Evolutionary conservation across 2,888 invertebrate genomes (phyloP), one percentile per base, ranked within the genome.

Genomic region (Orthosia gracilis): DNA sequence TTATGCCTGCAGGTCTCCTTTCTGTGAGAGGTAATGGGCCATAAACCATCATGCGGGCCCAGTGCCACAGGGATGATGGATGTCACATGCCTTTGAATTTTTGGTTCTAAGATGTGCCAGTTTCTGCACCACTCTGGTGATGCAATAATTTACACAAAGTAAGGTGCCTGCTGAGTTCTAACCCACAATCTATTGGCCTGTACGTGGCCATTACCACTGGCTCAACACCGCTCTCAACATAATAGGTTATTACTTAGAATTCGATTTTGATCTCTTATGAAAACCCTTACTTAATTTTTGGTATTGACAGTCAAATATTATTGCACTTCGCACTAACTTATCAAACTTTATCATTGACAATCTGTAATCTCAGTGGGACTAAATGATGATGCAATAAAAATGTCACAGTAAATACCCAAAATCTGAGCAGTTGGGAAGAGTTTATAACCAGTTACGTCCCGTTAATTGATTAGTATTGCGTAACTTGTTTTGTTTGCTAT

Each of bases 321-420:
- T 66, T 58, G 59, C 73, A 83, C 76, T 67, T 61, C 12, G 62
- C 57, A 76, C 50, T 40, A 66, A 58, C 1, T 40, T 40, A 40
- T 40, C 31, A 12, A n/a, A 69, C 17, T 70, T 78, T 78, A 72
- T 72, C 79, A 57, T 9, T 18, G 26, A 5, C 18, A 47, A 58
- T 58, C 31, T 31, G 58, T 77, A 78, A 83, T 78, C 58, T 63
- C 13, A 61, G 68, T 13, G 15, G 31, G 17, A 47, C 52, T 45
- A 52, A 52, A 55, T 26, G 68, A 83, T 80, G 80, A 83, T 80
- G 80, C 80, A 80, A 80, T 69, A 54, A 55, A 62, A 47, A 57
- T 21, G 3, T 11, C 18, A 68, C 26, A 3, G 18, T 40, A 9
- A 49, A 68, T 58, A 58, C 18, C 15, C 18, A 78, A 54, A 64